Conservation (phyloP, 2,797 vertebrate genomes). For the Paramormyrops hopkinsi region DNA sequence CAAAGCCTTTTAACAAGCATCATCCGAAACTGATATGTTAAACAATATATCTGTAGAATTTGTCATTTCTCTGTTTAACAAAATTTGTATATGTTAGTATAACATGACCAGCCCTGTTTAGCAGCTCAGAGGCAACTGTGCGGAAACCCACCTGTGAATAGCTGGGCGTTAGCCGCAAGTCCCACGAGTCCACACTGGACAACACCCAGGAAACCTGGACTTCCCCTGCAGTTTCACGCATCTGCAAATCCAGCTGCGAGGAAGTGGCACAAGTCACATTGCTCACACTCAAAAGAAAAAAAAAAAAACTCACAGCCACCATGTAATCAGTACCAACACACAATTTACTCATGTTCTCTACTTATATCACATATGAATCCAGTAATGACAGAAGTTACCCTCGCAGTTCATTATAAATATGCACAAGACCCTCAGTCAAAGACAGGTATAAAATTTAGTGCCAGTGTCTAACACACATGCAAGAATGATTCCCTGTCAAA, state of each 20-base stretch:
- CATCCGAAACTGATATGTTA: neutral
- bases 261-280: neutral
- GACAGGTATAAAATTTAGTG: neutral
- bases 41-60: neutral
- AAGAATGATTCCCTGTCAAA: neutral
- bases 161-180: slow-evolving; percentile 63
- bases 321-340: neutral
- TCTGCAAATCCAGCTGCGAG: slow-evolving; percentile 71
- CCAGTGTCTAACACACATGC: neutral
- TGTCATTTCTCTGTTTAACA: neutral
- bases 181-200: slow-evolving; percentile 51
- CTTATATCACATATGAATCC: neutral
- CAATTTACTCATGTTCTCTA: neutral
- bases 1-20: neutral
- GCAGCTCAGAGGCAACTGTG: neutral
- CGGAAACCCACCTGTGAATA: slow-evolving; percentile 61
- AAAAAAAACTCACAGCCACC: neutral
- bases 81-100: neutral
- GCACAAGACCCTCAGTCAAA: neutral
- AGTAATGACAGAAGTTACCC: neutral
- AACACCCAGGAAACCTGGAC: slow-evolving; percentile 74
- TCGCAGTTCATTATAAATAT: neutral
- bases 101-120: neutral
- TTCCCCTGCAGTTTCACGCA: slow-evolving; percentile 68
- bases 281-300: neutral